Percentiles rank a stretch among this genome's conserved stretches.
phyloP scores from a whole-genome alignment of 1,140 invertebrate species.

The Leptonema lineaticorne region DNA sequence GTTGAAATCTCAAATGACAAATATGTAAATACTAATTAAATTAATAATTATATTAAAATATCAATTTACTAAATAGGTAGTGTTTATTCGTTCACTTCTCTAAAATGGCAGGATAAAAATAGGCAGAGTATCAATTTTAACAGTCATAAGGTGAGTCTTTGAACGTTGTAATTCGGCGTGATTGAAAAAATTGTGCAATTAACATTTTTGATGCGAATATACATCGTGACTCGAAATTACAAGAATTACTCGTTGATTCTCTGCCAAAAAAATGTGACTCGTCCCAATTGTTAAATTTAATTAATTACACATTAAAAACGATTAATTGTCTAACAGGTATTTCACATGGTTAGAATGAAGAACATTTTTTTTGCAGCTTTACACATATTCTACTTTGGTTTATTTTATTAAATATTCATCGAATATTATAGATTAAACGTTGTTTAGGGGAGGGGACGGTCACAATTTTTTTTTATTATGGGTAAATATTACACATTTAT shows the following conservation, averaged over 20 bases:
- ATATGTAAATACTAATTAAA: constrained; percentile 15
- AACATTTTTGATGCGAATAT: not conserved
- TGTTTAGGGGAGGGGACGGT: no score
- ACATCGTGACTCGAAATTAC: not conserved
- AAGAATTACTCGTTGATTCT: constrained; percentile 9
- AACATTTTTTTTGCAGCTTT: no score
- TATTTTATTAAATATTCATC: no score
- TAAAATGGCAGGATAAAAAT: constrained; percentile 24
- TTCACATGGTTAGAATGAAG: no score
- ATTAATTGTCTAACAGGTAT: no score
- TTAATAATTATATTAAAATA: constrained; percentile 6
- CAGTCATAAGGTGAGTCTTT: not conserved
- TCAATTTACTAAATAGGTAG: constrained; percentile 14
- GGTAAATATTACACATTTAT: constrained; percentile 4
- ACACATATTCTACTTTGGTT: no score
- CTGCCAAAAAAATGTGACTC: no score
- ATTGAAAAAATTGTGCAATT: no score
- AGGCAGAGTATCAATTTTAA: constrained; percentile 15
- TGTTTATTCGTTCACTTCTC: constrained; percentile 6
- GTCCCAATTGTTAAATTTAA: no score
- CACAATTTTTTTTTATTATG: constrained; percentile 1
- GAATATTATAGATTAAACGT: no score
- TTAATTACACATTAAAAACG: no score
- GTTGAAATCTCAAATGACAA: constrained; percentile 15
- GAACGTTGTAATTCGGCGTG: no score